Conservation (phyloP, 2,888 invertebrate genomes). For the Chrysolina oricalcia region DNA sequence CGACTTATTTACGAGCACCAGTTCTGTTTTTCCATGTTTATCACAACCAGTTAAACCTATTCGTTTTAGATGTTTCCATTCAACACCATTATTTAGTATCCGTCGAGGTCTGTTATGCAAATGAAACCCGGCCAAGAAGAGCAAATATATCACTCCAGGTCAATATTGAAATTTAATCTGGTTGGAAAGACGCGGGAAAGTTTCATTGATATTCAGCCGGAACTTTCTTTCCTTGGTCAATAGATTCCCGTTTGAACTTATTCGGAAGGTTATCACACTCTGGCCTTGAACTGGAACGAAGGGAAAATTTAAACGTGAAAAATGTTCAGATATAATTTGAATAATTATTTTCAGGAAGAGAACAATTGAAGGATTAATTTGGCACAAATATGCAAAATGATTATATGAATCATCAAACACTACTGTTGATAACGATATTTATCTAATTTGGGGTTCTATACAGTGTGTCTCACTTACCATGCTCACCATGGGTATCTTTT, state of each 20-base stretch:
- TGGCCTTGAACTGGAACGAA: no score
- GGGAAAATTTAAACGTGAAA: no score
- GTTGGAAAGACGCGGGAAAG: background rate
- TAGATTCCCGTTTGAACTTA: background rate
- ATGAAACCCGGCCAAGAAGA: background rate
- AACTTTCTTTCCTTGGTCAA: background rate
- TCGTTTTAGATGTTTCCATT: background rate
- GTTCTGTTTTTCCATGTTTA: background rate
- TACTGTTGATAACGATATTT: no score
- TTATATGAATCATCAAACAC: no score
- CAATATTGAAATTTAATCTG: constrained; percentile 7
- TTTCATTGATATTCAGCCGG: background rate
- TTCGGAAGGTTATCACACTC: background rate
- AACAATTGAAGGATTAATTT: no score
- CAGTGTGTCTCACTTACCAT: no score
- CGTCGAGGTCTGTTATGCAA: background rate
- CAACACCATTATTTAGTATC: background rate
- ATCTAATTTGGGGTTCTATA: no score
- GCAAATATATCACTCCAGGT: background rate
- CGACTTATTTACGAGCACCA: no score
- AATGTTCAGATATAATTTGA: no score
- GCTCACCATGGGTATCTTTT: no score
- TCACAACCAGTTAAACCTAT: background rate
- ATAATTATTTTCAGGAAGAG: no score
- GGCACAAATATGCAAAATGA: no score